Base-by-base conservation (phyloP, 2,797 vertebrate species). In the Ateles fusciceps region DNA sequence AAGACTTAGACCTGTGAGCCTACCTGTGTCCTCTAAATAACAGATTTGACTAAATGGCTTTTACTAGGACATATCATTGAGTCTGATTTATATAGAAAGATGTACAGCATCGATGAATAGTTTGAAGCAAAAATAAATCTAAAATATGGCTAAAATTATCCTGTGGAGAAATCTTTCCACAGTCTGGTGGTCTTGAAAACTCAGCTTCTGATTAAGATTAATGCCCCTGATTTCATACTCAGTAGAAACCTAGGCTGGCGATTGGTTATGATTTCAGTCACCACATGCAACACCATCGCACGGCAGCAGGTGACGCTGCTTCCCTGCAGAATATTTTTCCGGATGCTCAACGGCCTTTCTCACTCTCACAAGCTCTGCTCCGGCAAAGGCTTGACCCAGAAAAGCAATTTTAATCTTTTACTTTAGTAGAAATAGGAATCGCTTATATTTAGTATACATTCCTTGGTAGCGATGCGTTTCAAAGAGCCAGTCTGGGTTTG, bases 281-380 rank as follows among this genome's bases (percentile, higher is more conserved):
- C 7, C 2, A 55, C 26, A 14, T 85, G 72, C 71, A 96, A 21
- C 0, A n/a, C 3, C 13, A 50, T 0, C 0, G 0, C 0, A 0
- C 0, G 0, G 96, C 98, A 97, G 97, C 96, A 99, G 98, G 95
- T 98, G 98, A 98, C 97, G 95, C 92, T 98, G 68, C 14, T 14
- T 84, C 76, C 94, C 97, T 3, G 26, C 39, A 44, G 84, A 79
- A 97, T 85, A 36, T 26, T 22, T 15, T 74, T 61, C 36, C 0
- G 3, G 50, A 6, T 4, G 0, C 59, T 64, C 68, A 26, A 11
- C 19, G 2, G 33, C 21, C 17, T 59, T 12, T 13, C n/a, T 7
- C 3, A 2, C 11, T 28, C 7, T 84, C 21, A 0, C 44, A 17
- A 1, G 2, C 33, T 13, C 30, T 26, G 39, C n/a, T 85, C 26